A percentile compares a stretch with the other conserved stretches of the same genome.
Conservation (phyloP, 2,888 invertebrate genomes). For the Noctua fimbriata region DNA sequence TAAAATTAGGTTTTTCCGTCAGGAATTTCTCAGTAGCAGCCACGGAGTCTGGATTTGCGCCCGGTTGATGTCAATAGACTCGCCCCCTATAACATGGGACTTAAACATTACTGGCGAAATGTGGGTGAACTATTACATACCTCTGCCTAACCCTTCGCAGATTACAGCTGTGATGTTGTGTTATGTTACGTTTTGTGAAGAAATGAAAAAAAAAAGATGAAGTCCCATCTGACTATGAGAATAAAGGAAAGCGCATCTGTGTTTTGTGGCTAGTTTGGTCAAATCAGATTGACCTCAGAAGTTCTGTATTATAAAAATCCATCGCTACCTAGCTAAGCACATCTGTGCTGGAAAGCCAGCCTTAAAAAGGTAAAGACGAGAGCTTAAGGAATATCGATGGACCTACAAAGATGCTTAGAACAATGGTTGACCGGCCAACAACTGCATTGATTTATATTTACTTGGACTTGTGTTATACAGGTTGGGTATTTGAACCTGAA, state of each 20-base stretch:
- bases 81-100: no score
- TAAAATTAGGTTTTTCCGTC: no score
- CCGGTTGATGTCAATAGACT: no score
- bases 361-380: conserved; percentile 40
- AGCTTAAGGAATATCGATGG: conserved; percentile 44
- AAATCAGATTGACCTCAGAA: neutral
- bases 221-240: neutral
- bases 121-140: no score
- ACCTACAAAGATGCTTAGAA: conserved; percentile 47
- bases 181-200: no score
- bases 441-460: conserved; percentile 47
- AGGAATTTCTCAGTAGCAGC: no score
- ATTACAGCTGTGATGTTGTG: no score
- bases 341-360: neutral
- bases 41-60: no score
- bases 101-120: no score
- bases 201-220: neutral
- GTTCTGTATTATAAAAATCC: neutral
- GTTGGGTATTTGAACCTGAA: conserved; percentile 36
- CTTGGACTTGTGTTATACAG: conserved; percentile 17
- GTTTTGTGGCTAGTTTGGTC: neutral
- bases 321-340: neutral
- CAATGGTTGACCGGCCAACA: conserved; percentile 39
- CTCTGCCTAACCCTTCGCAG: no score
- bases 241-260: neutral